These are phyloP conservation scores for Cranoglanis bouderius DNA, from an alignment of 2,113 vertebrate genomes.

Conservation along the genomic window DNA sequence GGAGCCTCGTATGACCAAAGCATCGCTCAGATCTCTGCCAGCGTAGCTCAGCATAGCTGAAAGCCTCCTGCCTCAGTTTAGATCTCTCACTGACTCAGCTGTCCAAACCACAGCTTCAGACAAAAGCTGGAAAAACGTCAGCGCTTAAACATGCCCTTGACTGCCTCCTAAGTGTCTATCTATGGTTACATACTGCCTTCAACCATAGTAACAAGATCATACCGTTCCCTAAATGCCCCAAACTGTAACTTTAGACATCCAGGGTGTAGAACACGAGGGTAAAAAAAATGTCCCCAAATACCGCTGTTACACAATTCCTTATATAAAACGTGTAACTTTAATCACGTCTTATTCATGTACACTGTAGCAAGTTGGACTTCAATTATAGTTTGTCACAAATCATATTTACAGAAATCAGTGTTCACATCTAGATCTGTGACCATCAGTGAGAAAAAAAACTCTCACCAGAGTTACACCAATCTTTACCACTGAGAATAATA, in stretches of 20 bases:
- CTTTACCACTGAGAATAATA: background rate
- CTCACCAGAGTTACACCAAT: background rate
- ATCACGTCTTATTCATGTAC: background rate
- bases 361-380: background rate
- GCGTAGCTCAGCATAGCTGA: slow-evolving; percentile 67
- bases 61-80: slow-evolving; percentile 49
- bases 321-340: background rate
- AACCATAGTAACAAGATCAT: slow-evolving; percentile 27
- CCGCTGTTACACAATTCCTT: background rate
- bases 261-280: background rate
- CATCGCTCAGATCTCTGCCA: slow-evolving; percentile 58
- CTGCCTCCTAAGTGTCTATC: slow-evolving; percentile 31
- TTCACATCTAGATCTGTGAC: background rate
- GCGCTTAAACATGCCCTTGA: slow-evolving; percentile 35
- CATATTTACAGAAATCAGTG: background rate
- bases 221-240: slow-evolving; percentile 22
- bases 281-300: background rate
- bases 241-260: slow-evolving; percentile 28
- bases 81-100: slow-evolving; percentile 56
- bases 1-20: background rate
- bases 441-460: background rate
- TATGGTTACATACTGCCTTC: slow-evolving; percentile 27
- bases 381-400: background rate
- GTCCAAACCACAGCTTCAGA: slow-evolving; percentile 50
- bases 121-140: slow-evolving; percentile 42